phyloP scores from a whole-genome alignment of 2,113 vertebrate genomes.

The Lepus timidus region DNA sequence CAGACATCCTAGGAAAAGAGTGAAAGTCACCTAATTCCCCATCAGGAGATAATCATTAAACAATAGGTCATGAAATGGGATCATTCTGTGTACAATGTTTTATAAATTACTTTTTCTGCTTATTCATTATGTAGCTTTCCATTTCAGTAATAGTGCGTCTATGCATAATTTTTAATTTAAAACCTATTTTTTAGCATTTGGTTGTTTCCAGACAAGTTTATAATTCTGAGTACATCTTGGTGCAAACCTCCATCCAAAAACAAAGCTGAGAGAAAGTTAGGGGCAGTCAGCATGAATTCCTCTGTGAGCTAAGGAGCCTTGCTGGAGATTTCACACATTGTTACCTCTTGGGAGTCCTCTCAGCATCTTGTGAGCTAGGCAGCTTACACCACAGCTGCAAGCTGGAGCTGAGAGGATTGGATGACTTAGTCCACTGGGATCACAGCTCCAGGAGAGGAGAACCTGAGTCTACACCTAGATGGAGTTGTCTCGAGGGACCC shows the following conservation, averaged over 20 bases:
- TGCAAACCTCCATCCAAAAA: conserved; percentile 37
- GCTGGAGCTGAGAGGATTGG: background rate
- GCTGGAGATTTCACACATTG: background rate
- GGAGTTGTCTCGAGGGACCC: background rate
- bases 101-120: conserved; percentile 22
- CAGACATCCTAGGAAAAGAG: conserved; percentile 6
- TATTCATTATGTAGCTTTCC: conserved; percentile 25
- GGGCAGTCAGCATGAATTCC: conserved; percentile 49
- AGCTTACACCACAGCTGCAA: background rate
- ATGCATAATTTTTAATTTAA: conserved; percentile 53
- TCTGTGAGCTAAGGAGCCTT: conserved; percentile 24
- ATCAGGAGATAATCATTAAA: conserved; percentile 39
- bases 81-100: conserved; percentile 20
- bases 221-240: conserved; percentile 44
- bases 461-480: background rate
- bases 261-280: conserved; percentile 43
- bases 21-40: conserved; percentile 17
- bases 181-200: conserved; percentile 30
- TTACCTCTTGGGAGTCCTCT: background rate
- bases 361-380: background rate
- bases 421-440: background rate
- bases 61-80: background rate
- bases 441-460: background rate
- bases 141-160: conserved; percentile 1
- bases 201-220: conserved; percentile 45